Percentiles rank a stretch among this genome's conserved stretches.
phyloP scores from a whole-genome alignment of 2,888 invertebrate genomes.

The Eucera pruinosa region DNA sequence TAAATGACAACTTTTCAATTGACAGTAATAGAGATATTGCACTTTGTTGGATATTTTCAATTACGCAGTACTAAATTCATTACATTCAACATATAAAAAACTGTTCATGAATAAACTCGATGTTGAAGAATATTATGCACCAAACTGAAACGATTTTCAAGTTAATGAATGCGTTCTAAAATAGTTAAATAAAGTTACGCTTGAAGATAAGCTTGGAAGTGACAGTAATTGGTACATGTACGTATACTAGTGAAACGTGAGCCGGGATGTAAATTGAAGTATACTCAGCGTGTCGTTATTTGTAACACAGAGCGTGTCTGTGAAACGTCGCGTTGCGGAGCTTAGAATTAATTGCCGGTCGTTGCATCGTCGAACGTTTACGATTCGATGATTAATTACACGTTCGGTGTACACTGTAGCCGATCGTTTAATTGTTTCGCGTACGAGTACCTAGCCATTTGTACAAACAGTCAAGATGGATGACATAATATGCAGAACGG shows the following conservation, averaged over 20 bases:
- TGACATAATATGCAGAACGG: background rate
- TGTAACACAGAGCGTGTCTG: background rate
- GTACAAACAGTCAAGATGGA: conserved; percentile 6
- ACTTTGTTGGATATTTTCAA: no score
- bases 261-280: conserved; percentile 13
- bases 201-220: no score
- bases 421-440: background rate
- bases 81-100: no score
- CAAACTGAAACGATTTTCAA: no score
- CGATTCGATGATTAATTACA: conserved; percentile 13
- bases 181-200: no score
- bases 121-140: no score
- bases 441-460: conserved; percentile 4
- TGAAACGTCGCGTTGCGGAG: conserved; percentile 9
- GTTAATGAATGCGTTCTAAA: no score
- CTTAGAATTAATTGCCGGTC: conserved; percentile 17
- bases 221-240: no score
- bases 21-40: no score
- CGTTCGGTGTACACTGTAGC: background rate
- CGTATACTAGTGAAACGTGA: conserved; percentile 3
- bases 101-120: no score
- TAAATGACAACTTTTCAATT: no score
- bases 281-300: conserved; percentile 6
- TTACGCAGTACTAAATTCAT: no score
- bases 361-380: conserved; percentile 10